Conservation (phyloP, 2,888 invertebrate species). For the Abrostola triplasia region DNA sequence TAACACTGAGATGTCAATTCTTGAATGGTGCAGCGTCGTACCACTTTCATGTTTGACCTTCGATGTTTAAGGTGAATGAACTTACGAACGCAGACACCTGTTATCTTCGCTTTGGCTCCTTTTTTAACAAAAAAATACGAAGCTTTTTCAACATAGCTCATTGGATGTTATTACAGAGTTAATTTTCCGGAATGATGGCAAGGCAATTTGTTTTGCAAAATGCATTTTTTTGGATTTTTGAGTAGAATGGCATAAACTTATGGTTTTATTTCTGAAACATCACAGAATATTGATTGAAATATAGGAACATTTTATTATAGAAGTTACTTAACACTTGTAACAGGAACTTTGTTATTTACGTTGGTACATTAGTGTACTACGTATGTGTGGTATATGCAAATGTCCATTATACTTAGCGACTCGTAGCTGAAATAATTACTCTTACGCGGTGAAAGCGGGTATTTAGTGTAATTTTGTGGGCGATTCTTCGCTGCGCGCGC, state of each 20-base stretch:
- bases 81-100: constrained; percentile 62
- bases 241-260: neutral
- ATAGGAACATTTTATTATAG: too few relatives aligned
- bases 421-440: constrained; percentile 38
- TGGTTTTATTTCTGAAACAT: neutral
- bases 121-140: constrained; percentile 49
- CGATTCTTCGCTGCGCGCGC: constrained; percentile 21
- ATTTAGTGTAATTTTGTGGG: constrained; percentile 37
- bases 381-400: constrained; percentile 10
- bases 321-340: too few relatives aligned
- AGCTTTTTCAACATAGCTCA: constrained; percentile 50
- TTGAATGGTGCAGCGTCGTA: constrained; percentile 51
- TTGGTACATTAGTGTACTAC: neutral
- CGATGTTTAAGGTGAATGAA: constrained; percentile 61
- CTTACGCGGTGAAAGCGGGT: constrained; percentile 34
- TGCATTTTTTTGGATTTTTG: constrained; percentile 22
- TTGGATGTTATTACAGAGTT: constrained; percentile 48
- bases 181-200: constrained; percentile 51
- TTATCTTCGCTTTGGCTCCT: constrained; percentile 51
- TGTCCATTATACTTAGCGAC: constrained; percentile 7
- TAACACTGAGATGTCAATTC: constrained; percentile 44
- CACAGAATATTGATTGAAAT: neutral
- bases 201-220: constrained; percentile 39
- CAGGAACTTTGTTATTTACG: too few relatives aligned
- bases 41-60: constrained; percentile 68